Conservation (phyloP, 1,140 invertebrate species). For the Laodelphax striatellus region DNA sequence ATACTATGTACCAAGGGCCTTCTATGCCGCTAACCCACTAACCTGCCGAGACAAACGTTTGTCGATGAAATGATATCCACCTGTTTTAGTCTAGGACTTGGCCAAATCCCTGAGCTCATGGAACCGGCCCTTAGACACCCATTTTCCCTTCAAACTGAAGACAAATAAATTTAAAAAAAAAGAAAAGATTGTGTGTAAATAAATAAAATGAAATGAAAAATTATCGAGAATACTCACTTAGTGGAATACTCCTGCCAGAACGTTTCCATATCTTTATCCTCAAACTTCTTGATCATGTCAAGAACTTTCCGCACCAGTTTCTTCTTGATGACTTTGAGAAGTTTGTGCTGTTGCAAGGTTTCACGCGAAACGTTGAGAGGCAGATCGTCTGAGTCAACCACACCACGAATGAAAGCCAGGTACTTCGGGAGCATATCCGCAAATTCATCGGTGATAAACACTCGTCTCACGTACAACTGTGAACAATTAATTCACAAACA, state of each 20-base stretch:
- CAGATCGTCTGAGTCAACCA: constrained; percentile 98
- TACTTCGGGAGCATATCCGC: constrained; percentile 99
- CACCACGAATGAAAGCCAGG: constrained; percentile 84
- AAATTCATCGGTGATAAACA: constrained; percentile 99
- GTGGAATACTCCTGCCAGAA: constrained; percentile 99
- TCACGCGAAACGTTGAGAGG: constrained; percentile 97
- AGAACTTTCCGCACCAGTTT: constrained; percentile 94
- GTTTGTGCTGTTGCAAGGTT: constrained; percentile 96
- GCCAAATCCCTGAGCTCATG: too few relatives aligned
- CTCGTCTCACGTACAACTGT: constrained; percentile 82
- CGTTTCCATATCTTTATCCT: constrained; percentile 77
- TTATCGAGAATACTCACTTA: constrained; percentile 49
- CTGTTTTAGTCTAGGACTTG: too few relatives aligned
- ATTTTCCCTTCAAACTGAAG: too few relatives aligned
- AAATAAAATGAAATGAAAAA: too few relatives aligned
- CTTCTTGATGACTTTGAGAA: constrained; percentile 98
- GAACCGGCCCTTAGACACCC: too few relatives aligned
- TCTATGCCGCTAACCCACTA: too few relatives aligned
- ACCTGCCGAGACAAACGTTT: too few relatives aligned
- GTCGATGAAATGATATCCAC: too few relatives aligned
- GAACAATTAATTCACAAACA: constrained; percentile 15
- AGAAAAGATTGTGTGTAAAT: too few relatives aligned
- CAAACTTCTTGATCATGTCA: constrained; percentile 97
- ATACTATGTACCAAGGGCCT: too few relatives aligned
- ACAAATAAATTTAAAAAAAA: too few relatives aligned